Conservation (phyloP, 2,888 invertebrate genomes). For the Acrobeloides nanus region DNA sequence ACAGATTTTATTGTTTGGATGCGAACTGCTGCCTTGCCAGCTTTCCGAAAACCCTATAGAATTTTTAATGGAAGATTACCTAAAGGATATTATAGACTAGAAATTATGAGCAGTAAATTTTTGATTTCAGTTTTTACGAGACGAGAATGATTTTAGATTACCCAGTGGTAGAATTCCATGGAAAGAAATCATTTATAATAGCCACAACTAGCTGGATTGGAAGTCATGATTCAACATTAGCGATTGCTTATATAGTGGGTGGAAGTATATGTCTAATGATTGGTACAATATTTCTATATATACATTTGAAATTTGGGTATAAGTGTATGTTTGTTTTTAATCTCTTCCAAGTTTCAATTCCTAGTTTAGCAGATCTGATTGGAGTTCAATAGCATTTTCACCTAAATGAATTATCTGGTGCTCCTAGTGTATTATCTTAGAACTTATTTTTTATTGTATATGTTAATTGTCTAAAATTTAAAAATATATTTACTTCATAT, state of each 20-base stretch:
- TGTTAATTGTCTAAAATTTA: too few species aligned
- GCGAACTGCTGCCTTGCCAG: conserved; percentile 93
- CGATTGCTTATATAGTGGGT: conserved; percentile 94
- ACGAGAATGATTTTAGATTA: conserved; percentile 60
- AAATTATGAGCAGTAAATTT: conserved; percentile 51
- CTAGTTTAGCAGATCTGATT: too few species aligned
- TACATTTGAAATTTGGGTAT: conserved; percentile 83
- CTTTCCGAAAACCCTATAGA: conserved; percentile 86
- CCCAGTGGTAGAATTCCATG: conserved; percentile 82
- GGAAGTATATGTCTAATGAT: conserved; percentile 85
- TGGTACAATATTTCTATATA: conserved; percentile 81
- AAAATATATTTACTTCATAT: too few species aligned
- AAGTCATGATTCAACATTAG: conserved; percentile 94
- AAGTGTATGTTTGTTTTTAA: too few species aligned
- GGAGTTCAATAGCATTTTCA: too few species aligned
- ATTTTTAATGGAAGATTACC: conserved; percentile 71
- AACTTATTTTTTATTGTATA: too few species aligned
- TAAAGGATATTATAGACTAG: conserved; percentile 60
- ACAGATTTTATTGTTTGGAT: conserved; percentile 99
- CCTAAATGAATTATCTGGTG: too few species aligned
- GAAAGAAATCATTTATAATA: conserved; percentile 84
- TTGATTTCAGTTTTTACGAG: neutral
- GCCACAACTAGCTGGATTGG: conserved; percentile 93
- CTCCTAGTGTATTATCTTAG: too few species aligned
- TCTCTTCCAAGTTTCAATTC: too few species aligned